These are phyloP conservation scores for Carapus acus DNA, from an alignment of 2,797 vertebrate genomes.

Conservation along the genomic window DNA sequence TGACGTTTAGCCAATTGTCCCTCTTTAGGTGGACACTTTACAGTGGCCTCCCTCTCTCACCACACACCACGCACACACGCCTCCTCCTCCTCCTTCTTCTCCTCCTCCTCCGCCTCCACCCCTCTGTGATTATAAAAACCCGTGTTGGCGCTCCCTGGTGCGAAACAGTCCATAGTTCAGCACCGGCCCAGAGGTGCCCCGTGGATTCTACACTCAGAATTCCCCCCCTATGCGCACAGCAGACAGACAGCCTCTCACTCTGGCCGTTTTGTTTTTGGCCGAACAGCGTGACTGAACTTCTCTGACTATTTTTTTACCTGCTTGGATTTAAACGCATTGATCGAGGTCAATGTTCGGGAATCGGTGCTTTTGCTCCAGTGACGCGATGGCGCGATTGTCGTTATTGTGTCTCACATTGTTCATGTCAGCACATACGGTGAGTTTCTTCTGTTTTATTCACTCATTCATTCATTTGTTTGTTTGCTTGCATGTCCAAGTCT, in stretches of 20 bases:
- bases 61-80: background rate
- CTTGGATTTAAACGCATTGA: constrained; percentile 30
- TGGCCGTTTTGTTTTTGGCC: too few species aligned
- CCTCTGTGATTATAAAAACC: constrained; percentile 32
- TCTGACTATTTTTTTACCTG: background rate
- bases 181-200: constrained; percentile 12
- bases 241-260: constrained; percentile 1
- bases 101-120: background rate
- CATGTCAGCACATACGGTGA: constrained; percentile 63
- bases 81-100: too few species aligned
- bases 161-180: constrained; percentile 29
- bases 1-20: background rate
- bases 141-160: background rate
- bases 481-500: too few species aligned
- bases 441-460: constrained; percentile 37
- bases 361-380: constrained; percentile 2
- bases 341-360: background rate
- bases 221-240: background rate
- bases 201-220: background rate
- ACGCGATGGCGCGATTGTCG: constrained; percentile 61
- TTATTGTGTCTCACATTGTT: constrained; percentile 58
- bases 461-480: too few species aligned
- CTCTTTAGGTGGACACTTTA: constrained; percentile 27
- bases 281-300: too few species aligned
- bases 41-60: constrained; percentile 13